Evolutionary conservation across 2,888 invertebrate species (phyloP), one percentile per base, ranked within the genome.

Genomic region (Parapristionchus giblindavisi): DNA sequence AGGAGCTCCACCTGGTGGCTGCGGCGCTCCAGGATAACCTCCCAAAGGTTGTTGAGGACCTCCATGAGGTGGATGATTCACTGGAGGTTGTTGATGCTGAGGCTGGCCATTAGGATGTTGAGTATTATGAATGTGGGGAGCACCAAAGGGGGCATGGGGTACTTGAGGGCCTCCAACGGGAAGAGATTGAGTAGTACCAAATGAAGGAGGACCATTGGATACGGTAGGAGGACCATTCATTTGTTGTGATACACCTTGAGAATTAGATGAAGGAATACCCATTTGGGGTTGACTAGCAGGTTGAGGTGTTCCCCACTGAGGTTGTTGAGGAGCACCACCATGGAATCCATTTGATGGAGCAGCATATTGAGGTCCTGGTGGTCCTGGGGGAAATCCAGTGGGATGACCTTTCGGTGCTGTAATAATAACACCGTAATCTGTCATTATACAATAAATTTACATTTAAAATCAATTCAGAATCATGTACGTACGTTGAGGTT

Each of bases 361-460:
- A 71, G 36, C 27, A 24, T 48, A 51, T 36, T 66, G 66, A 38
- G 32, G 32, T n/a, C n/a, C n/a, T n/a, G n/a, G n/a, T n/a, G n/a
- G n/a, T n/a, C n/a, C n/a, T n/a, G n/a, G n/a, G n/a, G n/a, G n/a
- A n/a, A n/a, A n/a, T n/a, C n/a, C n/a, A n/a, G n/a, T n/a, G n/a
- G n/a, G n/a, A n/a, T n/a, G n/a, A n/a, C n/a, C n/a, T n/a, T 66
- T 66, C 66, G 66, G 66, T n/a, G 32, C 66, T 66, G 51, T 34
- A 66, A 66, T n/a, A 14, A 48, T 14, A 48, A 48, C 21, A 48
- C 21, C 11, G 48, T 48, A n/a, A n/a, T n/a, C n/a, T n/a, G n/a
- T n/a, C n/a, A n/a, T n/a, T n/a, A 43, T 11, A 65, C 11, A 21
- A 61, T 38, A 24, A 17, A 21, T n/a, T n/a, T 38, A 6, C 24